Evolutionary conservation across 1,140 invertebrate genomes (phyloP), one percentile per base, ranked within the genome.

Genomic region (Drosophila trapezifrons): DNA sequence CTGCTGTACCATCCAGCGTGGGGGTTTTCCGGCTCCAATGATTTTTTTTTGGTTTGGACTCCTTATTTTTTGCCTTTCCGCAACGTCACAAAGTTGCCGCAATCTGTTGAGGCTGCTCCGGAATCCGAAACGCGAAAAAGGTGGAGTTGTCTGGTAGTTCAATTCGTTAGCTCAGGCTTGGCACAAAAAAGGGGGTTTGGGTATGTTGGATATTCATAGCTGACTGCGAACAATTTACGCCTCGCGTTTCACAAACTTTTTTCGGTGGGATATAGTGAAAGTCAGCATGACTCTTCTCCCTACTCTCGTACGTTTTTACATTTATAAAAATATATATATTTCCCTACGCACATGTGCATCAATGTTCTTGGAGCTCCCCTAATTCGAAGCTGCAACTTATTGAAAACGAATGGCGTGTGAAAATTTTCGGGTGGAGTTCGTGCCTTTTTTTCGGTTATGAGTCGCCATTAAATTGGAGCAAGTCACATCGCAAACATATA

Each of bases 341-440:
- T 60, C 18, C 65, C 13, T 25, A 55, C 43, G 42, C 35, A 49
- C 37, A 56, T 75, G 58, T 62, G 52, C 52, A 51, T 56, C 63
- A 57, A 35, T 54, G 55, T 78, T 64, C 64, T 76, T 58, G 57
- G 51, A 20, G 59, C 47, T 80, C 46, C 62, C 82, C 82, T 85
- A 86, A 87, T 86, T 87, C 78, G 59, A 57, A 27, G 64, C 51
- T 69, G 76, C 78, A 66, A 67, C 79, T 86, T 86, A 86, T 86
- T 86, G 82, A 86, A 87, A 87, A 79, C 82, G 82, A 86, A 86
- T 86, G 83, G 83, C 59, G 83, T 87, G 82, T 86, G 83, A 86
- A 83, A 87, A 86, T 65, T 76, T 65, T 32, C 12, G 25, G 42
- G 32, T 3, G 58, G 47, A 20, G 25, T n/a, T 38, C 4, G 13